A percentile compares a stretch with the other conserved stretches of the same genome.
These are phyloP conservation scores for Cynodonichthys magdalenae DNA, from an alignment of 2,797 vertebrate species.

Conservation along the genomic window DNA sequence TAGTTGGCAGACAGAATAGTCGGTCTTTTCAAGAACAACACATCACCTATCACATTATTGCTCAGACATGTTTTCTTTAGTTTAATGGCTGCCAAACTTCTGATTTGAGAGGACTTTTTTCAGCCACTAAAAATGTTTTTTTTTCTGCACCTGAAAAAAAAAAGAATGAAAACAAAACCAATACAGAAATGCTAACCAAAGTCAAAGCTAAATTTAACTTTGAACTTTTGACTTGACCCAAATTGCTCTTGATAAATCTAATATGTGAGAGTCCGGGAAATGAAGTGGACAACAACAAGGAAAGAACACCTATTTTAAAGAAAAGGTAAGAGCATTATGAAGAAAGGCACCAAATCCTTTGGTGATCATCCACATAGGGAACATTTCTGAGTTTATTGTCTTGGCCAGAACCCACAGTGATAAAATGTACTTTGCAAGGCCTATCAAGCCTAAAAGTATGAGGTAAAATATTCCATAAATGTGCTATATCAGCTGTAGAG, in stretches of 20 bases:
- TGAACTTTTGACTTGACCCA: neutral
- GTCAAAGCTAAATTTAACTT: too few relatives aligned
- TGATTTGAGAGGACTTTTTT: neutral
- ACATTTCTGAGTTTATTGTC: neutral
- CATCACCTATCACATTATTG: neutral
- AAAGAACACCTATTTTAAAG: neutral
- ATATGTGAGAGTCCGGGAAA: neutral
- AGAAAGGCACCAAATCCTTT: too few relatives aligned
- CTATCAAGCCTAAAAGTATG: neutral
- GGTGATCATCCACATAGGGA: neutral
- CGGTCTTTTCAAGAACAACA: neutral
- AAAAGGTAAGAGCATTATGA: neutral
- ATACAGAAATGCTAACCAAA: too few relatives aligned
- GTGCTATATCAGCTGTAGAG: neutral
- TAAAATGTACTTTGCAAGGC: neutral
- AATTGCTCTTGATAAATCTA: neutral
- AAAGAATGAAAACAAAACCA: neutral
- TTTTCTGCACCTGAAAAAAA: neutral
- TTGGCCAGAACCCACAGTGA: neutral
- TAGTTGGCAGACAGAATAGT: neutral
- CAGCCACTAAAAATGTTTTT: neutral
- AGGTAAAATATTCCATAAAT: neutral
- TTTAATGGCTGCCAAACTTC: neutral
- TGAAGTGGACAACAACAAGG: neutral
- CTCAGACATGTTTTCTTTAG: neutral